Percentiles rank a stretch among this genome's conserved stretches.
Evolutionary conservation across 1,140 invertebrate species (phyloP).

Genomic region (Drosophila burlai): DNA sequence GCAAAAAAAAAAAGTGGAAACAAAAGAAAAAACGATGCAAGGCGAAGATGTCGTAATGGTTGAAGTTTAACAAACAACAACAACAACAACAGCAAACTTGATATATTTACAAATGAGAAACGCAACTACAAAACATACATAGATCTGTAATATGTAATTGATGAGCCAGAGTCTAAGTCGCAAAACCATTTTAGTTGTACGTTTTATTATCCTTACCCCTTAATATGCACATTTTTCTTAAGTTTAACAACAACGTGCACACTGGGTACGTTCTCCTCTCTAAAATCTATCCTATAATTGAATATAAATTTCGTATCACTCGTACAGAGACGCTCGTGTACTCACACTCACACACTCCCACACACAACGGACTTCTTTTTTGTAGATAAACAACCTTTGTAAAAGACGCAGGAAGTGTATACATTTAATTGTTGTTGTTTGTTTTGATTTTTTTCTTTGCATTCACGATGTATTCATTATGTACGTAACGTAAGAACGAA

Average conservation of each 20-base stretch:
- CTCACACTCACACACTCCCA: slow-evolving; percentile 2
- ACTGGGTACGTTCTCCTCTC: not conserved
- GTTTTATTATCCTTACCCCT: not conserved
- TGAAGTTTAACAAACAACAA: slow-evolving; percentile 22
- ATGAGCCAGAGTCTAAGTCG: slow-evolving; percentile 42
- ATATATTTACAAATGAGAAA: slow-evolving; percentile 36
- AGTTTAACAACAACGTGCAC: not conserved
- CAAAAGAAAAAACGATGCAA: slow-evolving; percentile 16
- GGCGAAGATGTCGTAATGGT: slow-evolving; percentile 8
- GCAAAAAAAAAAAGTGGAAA: slow-evolving; percentile 8
- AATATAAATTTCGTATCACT: not conserved
- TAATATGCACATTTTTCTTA: slow-evolving; percentile 9
- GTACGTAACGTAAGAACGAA: slow-evolving; percentile 26
- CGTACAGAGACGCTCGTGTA: not conserved
- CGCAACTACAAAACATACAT: slow-evolving; percentile 11
- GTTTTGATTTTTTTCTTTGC: slow-evolving; percentile 29
- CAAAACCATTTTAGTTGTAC: slow-evolving; percentile 29
- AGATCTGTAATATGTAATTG: slow-evolving; percentile 37
- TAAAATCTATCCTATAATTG: not conserved
- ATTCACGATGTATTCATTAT: not conserved
- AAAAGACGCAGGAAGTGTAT: slow-evolving; percentile 22
- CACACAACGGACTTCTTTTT: slow-evolving; percentile 19
- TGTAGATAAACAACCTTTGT: slow-evolving; percentile 38
- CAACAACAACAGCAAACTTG: slow-evolving; percentile 40
- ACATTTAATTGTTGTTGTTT: slow-evolving; percentile 38